A percentile compares a stretch with the other conserved stretches of the same genome.
phyloP scores from a whole-genome alignment of 2,113 vertebrate species.

The Chloropsis cyanopogon region DNA sequence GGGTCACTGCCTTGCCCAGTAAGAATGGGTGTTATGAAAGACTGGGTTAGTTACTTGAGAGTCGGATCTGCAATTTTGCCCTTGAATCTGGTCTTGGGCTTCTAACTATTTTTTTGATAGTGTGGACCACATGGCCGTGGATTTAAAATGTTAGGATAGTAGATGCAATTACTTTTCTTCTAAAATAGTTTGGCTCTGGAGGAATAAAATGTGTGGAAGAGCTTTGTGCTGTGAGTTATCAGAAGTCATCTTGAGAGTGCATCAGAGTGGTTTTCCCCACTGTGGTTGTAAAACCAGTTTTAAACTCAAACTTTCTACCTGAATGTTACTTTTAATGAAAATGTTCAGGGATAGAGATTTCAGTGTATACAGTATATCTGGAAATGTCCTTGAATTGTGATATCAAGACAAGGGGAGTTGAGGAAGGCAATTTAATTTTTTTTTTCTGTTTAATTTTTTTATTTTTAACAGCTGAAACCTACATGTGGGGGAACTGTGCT shows the following conservation, averaged over 20 bases:
- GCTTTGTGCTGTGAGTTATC: neutral
- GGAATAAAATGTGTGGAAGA: neutral
- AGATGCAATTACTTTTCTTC: neutral
- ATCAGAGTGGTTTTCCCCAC: neutral
- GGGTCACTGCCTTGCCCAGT: too few relatives aligned
- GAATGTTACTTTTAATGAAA: neutral
- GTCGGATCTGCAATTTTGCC: neutral
- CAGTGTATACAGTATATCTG: neutral
- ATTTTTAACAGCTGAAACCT: neutral
- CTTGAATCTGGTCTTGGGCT: neutral
- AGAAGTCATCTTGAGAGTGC: neutral
- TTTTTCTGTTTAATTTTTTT: rapidly evolving
- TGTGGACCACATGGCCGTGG: neutral
- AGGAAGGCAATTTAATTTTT: neutral
- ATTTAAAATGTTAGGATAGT: neutral
- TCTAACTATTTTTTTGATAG: neutral
- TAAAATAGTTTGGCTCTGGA: neutral
- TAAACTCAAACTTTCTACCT: neutral
- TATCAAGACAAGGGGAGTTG: neutral
- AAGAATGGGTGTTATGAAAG: too few relatives aligned
- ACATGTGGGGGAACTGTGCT: neutral
- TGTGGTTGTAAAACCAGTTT: neutral
- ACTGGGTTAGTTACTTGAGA: too few relatives aligned
- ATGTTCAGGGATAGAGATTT: neutral
- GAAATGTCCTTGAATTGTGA: neutral